Evolutionary conservation across 2,797 vertebrate genomes (phyloP).

Genomic region (Psittacula echo): DNA sequence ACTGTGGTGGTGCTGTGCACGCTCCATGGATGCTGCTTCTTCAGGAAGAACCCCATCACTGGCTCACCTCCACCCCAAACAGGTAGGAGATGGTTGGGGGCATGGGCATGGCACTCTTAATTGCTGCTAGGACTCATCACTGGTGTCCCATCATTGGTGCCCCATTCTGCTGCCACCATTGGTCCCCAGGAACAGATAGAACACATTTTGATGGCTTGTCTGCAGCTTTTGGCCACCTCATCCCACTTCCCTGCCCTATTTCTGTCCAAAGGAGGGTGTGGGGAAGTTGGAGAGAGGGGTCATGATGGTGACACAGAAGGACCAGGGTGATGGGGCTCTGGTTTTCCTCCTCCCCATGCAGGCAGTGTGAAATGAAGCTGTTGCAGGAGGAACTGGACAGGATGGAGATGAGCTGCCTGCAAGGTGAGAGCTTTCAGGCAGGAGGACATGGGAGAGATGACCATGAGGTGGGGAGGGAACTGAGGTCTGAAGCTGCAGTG

Average conservation of each 20-base stretch:
- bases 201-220: neutral
- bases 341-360: neutral
- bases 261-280: neutral
- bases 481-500: fast-evolving
- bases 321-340: fast-evolving
- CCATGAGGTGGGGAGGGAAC: neutral
- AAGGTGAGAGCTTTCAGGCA: conserved; percentile 20
- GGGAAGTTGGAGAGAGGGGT: neutral
- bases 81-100: conserved; percentile 67
- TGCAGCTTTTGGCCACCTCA: neutral
- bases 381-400: conserved; percentile 34
- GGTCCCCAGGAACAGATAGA: neutral
- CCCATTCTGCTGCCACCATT: neutral
- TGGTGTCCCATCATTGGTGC: neutral
- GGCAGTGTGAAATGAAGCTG: neutral
- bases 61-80: conserved; percentile 78
- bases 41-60: neutral
- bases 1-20: neutral
- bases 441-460: fast-evolving
- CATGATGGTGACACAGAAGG: neutral
- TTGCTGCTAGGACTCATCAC: neutral
- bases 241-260: neutral
- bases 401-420: conserved; percentile 72
- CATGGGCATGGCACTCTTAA: neutral
- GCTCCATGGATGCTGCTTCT: neutral